A percentile compares a stretch with the other conserved stretches of the same genome.
phyloP scores from a whole-genome alignment of 2,888 invertebrate genomes.

The Archaeoteleia sp. region DNA sequence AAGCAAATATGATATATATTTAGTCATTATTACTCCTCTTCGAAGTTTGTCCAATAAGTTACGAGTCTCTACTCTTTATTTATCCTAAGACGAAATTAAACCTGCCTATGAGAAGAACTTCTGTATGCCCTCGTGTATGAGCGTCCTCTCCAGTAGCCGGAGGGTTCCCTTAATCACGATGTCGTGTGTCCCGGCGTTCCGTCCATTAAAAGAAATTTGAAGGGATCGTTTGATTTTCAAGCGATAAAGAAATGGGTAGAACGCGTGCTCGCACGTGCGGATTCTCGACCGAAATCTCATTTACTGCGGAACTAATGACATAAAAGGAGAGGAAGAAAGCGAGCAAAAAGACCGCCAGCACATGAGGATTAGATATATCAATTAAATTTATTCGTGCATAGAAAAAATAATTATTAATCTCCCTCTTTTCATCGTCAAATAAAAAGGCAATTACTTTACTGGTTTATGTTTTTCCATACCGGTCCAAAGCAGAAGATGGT shows the following conservation, averaged over 20 bases:
- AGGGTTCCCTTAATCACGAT: conserved; percentile 54
- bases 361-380: conserved; percentile 15
- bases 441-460: too few species aligned
- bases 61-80: conserved; percentile 51
- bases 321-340: conserved; percentile 6
- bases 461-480: too few species aligned
- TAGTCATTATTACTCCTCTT: too few species aligned
- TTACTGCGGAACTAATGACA: conserved; percentile 10
- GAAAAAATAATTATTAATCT: too few species aligned
- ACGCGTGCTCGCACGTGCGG: conserved; percentile 43
- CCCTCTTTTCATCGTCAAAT: too few species aligned
- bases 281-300: conserved; percentile 41
- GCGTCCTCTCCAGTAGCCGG: conserved; percentile 25
- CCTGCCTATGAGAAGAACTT: conserved; percentile 28
- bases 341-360: neutral
- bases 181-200: conserved; percentile 26
- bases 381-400: conserved; percentile 34
- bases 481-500: too few species aligned
- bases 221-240: conserved; percentile 52
- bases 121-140: conserved; percentile 38
- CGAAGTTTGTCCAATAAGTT: too few species aligned
- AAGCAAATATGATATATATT: too few species aligned
- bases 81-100: conserved; percentile 51
- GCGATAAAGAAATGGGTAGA: conserved; percentile 32
- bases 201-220: conserved; percentile 52